A percentile compares a stretch with the other conserved stretches of the same genome.
Evolutionary conservation across 2,888 invertebrate species (phyloP).

Genomic region (Eilema caniola): DNA sequence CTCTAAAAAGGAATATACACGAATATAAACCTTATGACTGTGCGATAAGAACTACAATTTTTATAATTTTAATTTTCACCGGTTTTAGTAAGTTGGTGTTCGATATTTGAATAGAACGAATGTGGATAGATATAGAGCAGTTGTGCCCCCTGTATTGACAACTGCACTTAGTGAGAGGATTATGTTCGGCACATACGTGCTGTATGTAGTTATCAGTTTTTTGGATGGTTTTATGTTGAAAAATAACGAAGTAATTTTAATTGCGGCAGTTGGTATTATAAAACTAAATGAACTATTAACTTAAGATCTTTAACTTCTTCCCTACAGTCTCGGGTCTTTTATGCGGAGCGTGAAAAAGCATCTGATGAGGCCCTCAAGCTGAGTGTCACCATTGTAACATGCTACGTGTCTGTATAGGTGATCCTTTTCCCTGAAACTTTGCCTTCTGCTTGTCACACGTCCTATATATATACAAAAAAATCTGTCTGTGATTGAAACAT

Average conservation of each 20-base stretch:
- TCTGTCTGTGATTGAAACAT: too few relatives aligned
- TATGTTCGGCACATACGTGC: slow-evolving; percentile 63
- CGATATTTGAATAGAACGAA: slow-evolving; percentile 73
- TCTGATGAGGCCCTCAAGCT: too few relatives aligned
- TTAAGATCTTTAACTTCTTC: too few relatives aligned
- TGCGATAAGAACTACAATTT: slow-evolving; percentile 24
- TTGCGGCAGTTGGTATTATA: too few relatives aligned
- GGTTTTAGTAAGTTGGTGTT: slow-evolving; percentile 34
- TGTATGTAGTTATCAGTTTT: slow-evolving; percentile 52
- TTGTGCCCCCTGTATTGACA: slow-evolving; percentile 74
- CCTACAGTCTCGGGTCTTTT: too few relatives aligned
- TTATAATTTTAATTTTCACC: background rate
- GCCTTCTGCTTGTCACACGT: too few relatives aligned
- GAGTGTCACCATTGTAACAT: too few relatives aligned
- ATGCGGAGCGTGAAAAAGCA: too few relatives aligned
- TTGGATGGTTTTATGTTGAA: slow-evolving; percentile 56
- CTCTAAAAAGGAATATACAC: slow-evolving; percentile 6
- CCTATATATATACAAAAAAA: too few relatives aligned
- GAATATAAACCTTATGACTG: slow-evolving; percentile 34
- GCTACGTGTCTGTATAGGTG: too few relatives aligned
- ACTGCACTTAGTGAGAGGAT: slow-evolving; percentile 79
- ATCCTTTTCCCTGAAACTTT: too few relatives aligned
- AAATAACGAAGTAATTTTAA: background rate
- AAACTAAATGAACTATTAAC: too few relatives aligned
- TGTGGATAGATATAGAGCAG: slow-evolving; percentile 60